phyloP scores from a whole-genome alignment of 2,888 invertebrate genomes.

The Pristionchus maxplancki region DNA sequence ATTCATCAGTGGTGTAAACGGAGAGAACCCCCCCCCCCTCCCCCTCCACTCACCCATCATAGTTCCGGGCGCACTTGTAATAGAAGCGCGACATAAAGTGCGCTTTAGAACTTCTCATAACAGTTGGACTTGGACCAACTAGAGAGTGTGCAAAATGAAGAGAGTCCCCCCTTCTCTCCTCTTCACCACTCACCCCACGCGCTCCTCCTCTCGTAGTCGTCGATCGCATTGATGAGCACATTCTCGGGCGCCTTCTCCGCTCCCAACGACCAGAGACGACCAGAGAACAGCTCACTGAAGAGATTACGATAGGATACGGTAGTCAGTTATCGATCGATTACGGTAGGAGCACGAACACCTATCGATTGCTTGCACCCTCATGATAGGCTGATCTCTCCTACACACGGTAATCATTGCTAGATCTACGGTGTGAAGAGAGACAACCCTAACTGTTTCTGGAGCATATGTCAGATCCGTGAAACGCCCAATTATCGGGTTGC shows the following conservation, averaged over 20 bases:
- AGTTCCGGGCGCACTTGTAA: no score
- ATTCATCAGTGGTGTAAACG: no score
- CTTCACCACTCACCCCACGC: constrained; percentile 61
- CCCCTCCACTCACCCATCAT: no score
- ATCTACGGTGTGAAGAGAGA: background rate
- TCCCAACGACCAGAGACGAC: constrained; percentile 91
- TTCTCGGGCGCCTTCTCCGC: constrained; percentile 92
- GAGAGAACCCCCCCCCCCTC: no score
- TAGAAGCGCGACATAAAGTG: no score
- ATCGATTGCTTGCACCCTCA: no score
- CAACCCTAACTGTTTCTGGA: background rate
- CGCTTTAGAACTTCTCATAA: no score
- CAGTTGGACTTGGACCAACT: no score
- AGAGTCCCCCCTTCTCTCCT: no score
- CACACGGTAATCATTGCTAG: background rate
- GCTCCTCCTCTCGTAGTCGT: constrained; percentile 81
- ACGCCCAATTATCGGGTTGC: background rate
- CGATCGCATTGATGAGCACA: constrained; percentile 88
- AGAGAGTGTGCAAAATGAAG: no score
- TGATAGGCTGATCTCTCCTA: background rate
- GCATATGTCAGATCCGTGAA: background rate
- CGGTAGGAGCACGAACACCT: no score
- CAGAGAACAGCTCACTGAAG: constrained; percentile 50
- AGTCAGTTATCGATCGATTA: background rate
- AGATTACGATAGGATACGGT: background rate